Evolutionary conservation across 2,888 invertebrate genomes (phyloP), one percentile per base, ranked within the genome.

Genomic region (Subacronicta megacephala): DNA sequence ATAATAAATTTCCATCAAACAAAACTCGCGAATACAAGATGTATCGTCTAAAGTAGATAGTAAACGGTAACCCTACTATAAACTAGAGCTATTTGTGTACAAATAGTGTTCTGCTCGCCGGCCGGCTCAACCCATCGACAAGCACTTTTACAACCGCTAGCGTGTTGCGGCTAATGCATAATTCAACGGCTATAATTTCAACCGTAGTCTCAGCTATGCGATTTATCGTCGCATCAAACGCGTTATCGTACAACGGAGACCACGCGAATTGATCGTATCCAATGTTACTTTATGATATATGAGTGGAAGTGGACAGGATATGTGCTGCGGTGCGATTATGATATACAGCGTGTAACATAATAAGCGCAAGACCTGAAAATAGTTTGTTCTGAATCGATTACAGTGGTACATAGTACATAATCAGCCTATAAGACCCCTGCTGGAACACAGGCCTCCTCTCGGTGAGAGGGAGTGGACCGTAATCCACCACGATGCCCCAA

Each of bases 141-240:
- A 78, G 78, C 81, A 83, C 82, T 87, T 92, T 92, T 89, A 90
- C 85, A 85, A 84, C 87, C 87, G 72, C 82, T 77, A 77, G 74
- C 81, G 79, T 80, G 82, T 82, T 80, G 74, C 81, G 67, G 82
- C 83, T 87, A 81, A 90, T 93, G 90, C 90, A 93, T 93, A 83
- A 93, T 93, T 92, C 91, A 93, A 80, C 78, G 82, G 88, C 87
- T 82, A 90, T 92, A 92, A 93, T 90, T 91, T 85, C 78, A 81
- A 77, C 81, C 85, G 83, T 85, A 86, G 82, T 88, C 89, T 89
- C 83, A 80, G 85, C 85, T 80, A 83, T 81, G 80, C 83, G 84
- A 87, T 90, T 90, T 90, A 90, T 87, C 75, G 83, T 78, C 83
- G 78, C 81, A 85, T 89, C 88, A 89, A 88, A 83, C 78, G 65